phyloP scores from a whole-genome alignment of 2,113 vertebrate species.

The Puma concolor region DNA sequence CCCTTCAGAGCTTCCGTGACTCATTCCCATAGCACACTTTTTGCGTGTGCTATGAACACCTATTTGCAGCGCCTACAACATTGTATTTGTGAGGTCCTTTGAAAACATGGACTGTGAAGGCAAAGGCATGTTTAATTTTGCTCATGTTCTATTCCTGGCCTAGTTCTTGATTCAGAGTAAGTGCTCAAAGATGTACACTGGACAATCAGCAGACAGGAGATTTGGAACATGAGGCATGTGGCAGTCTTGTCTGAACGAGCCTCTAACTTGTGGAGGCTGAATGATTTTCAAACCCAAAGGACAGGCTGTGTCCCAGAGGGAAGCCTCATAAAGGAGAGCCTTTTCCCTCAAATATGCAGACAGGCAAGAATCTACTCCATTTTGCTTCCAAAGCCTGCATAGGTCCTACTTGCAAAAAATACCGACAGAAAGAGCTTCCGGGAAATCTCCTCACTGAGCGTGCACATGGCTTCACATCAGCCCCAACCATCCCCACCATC shows the following conservation, averaged over 20 bases:
- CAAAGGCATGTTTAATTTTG: not conserved
- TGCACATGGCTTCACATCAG: rapidly evolving
- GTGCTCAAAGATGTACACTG: not conserved
- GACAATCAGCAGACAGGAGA: not conserved
- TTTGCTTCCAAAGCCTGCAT: not conserved
- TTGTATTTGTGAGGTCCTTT: not conserved
- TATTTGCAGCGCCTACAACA: too few relatives aligned
- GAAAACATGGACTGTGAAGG: not conserved
- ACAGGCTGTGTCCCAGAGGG: not conserved
- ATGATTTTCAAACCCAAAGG: not conserved
- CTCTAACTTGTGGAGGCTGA: not conserved
- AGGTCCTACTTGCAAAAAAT: not conserved
- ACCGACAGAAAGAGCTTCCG: rapidly evolving
- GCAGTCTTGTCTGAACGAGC: not conserved
- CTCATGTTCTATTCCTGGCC: not conserved
- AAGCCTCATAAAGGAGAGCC: too few relatives aligned
- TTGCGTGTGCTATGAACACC: not conserved
- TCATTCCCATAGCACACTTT: not conserved
- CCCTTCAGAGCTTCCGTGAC: too few relatives aligned
- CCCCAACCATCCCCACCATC: rapidly evolving
- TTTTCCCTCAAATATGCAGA: not conserved
- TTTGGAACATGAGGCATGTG: rapidly evolving
- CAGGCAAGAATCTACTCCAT: not conserved
- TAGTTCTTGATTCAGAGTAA: not conserved
- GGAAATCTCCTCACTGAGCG: rapidly evolving